Conservation (phyloP, 1,140 invertebrate genomes). For the Aphis gossypii region DNA sequence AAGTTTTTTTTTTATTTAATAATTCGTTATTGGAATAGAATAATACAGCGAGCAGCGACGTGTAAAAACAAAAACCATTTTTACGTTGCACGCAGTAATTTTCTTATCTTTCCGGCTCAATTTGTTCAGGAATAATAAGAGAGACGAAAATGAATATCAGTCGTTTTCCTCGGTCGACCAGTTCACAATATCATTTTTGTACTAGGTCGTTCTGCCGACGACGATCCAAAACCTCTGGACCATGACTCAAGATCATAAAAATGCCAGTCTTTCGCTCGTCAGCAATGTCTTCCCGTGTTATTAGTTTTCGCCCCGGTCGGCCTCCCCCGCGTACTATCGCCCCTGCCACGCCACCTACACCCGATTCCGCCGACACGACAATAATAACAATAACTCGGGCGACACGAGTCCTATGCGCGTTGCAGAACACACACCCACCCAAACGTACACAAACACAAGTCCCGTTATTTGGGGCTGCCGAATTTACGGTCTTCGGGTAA, state of each 20-base stretch:
- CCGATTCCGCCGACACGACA: neutral
- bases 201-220: neutral
- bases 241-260: conserved; percentile 50
- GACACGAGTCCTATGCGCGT: neutral
- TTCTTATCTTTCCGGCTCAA: conserved; percentile 47
- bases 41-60: neutral
- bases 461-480: neutral
- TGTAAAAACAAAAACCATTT: conserved; percentile 26
- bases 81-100: neutral
- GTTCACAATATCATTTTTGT: conserved; percentile 35
- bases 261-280: conserved; percentile 44
- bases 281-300: conserved; percentile 39
- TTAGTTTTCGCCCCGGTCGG: conserved; percentile 40
- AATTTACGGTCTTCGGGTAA: conserved; percentile 52
- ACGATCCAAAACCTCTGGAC: conserved; percentile 45
- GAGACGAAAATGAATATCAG: conserved; percentile 18
- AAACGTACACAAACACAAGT: neutral
- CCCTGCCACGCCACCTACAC: no score
- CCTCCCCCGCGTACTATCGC: neutral
- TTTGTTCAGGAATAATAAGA: conserved; percentile 12
- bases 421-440: neutral
- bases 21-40: neutral
- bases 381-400: conserved; percentile 49
- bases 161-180: conserved; percentile 48
- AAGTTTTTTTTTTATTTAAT: neutral